Conservation (phyloP, 2,888 invertebrate genomes). For the Ophion slaviceki region DNA sequence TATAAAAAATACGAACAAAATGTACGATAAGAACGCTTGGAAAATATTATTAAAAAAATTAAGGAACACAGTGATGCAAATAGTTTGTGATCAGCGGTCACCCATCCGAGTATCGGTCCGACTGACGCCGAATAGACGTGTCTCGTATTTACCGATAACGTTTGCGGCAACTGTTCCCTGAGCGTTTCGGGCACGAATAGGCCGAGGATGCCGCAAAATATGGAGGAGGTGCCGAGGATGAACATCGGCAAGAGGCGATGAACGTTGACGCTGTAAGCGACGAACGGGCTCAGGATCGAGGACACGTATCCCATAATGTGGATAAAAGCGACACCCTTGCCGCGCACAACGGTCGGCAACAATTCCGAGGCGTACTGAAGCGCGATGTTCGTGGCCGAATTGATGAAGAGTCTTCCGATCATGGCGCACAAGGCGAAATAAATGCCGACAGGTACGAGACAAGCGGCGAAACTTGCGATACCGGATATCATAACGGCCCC, state of each 20-base stretch:
- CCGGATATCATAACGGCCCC: slow-evolving; percentile 91
- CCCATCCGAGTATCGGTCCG: background rate
- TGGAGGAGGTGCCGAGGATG: slow-evolving; percentile 89
- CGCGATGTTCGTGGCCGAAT: slow-evolving; percentile 94
- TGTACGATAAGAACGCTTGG: too few species aligned
- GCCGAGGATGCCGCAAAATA: slow-evolving; percentile 89
- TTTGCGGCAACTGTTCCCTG: slow-evolving; percentile 92
- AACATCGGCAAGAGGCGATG: slow-evolving; percentile 89
- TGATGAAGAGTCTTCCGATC: slow-evolving; percentile 91
- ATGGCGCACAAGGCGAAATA: slow-evolving; percentile 90
- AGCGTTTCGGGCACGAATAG: slow-evolving; percentile 92
- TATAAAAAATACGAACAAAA: too few species aligned
- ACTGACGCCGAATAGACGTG: too few species aligned
- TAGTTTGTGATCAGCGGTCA: too few species aligned
- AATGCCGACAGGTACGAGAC: slow-evolving; percentile 88
- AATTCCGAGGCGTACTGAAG: slow-evolving; percentile 94
- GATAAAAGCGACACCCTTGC: slow-evolving; percentile 93
- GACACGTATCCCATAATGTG: slow-evolving; percentile 95
- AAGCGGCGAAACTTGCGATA: slow-evolving; percentile 89
- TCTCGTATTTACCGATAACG: slow-evolving; percentile 83
- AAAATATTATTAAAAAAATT: too few species aligned
- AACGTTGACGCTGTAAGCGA: slow-evolving; percentile 90
- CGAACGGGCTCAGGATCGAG: slow-evolving; percentile 91
- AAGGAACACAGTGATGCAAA: too few species aligned
- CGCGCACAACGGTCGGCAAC: slow-evolving; percentile 92